Conservation (phyloP, 2,888 invertebrate species). For the Himalopsyche tibetana region DNA sequence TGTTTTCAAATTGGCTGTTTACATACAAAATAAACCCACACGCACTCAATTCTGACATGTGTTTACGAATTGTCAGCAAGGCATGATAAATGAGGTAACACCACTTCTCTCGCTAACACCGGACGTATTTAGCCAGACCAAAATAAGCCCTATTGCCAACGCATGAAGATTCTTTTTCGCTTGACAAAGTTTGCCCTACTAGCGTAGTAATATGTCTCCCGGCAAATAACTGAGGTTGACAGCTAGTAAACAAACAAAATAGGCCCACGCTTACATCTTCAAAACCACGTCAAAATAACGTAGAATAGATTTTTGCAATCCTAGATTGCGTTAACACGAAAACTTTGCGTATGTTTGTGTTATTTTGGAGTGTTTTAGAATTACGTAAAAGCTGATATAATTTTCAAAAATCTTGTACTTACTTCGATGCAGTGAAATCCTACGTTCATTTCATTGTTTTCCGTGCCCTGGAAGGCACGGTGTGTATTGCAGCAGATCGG, state of each 20-base stretch:
- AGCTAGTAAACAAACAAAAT: slow-evolving; percentile 78
- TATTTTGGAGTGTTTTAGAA: slow-evolving; percentile 51
- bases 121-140: slow-evolving; percentile 39
- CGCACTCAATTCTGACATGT: slow-evolving; percentile 52
- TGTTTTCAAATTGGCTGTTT: slow-evolving; percentile 27
- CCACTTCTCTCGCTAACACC: slow-evolving; percentile 53
- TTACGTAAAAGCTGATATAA: slow-evolving; percentile 56
- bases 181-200: slow-evolving; percentile 54
- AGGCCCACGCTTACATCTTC: slow-evolving; percentile 5
- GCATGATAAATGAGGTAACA: slow-evolving; percentile 61
- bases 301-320: slow-evolving; percentile 18
- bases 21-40: slow-evolving; percentile 31
- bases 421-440: slow-evolving; percentile 53
- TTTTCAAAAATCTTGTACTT: slow-evolving; percentile 51
- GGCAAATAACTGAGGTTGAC: slow-evolving; percentile 78
- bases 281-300: slow-evolving; percentile 1
- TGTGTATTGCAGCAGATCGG: slow-evolving; percentile 47
- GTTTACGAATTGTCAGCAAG: slow-evolving; percentile 64
- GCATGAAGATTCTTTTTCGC: slow-evolving; percentile 43
- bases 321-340: slow-evolving; percentile 4
- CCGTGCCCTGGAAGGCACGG: slow-evolving; percentile 52
- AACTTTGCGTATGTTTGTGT: neutral
- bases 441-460: slow-evolving; percentile 53
- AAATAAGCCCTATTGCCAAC: slow-evolving; percentile 39
- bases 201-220: slow-evolving; percentile 78